These are phyloP conservation scores for Marmota flaviventris DNA, from an alignment of 2,113 vertebrate genomes.

Conservation along the genomic window DNA sequence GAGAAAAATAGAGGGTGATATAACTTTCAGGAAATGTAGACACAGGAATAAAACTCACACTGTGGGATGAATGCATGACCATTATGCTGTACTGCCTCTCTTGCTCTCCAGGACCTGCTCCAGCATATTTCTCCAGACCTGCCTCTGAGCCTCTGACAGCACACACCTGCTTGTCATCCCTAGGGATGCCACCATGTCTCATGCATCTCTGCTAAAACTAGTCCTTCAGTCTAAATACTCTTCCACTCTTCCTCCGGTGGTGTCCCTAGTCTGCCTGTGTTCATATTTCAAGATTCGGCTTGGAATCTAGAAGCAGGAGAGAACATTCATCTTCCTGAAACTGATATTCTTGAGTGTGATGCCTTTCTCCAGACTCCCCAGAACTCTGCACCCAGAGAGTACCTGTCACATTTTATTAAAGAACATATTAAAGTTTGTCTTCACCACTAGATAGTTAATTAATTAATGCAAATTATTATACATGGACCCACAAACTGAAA, in stretches of 20 bases:
- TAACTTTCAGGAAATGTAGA: background rate
- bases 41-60: background rate
- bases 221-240: background rate
- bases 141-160: background rate
- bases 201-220: background rate
- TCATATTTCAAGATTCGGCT: background rate
- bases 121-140: background rate
- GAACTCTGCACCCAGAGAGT: background rate
- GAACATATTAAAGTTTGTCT: background rate
- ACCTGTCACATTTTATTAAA: background rate
- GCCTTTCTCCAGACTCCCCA: background rate
- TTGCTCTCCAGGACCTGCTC: background rate
- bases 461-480: background rate
- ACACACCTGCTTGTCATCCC: too few species aligned
- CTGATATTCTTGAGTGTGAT: background rate
- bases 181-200: accelerated
- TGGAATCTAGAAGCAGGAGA: background rate
- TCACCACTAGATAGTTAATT: background rate
- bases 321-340: background rate
- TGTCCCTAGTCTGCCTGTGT: background rate
- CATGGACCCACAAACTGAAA: background rate
- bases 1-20: background rate
- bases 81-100: background rate
- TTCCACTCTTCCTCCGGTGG: background rate
- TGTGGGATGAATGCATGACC: background rate